These are phyloP conservation scores for Anoura caudifer DNA, from an alignment of 2,113 vertebrate genomes.

Conservation along the genomic window DNA sequence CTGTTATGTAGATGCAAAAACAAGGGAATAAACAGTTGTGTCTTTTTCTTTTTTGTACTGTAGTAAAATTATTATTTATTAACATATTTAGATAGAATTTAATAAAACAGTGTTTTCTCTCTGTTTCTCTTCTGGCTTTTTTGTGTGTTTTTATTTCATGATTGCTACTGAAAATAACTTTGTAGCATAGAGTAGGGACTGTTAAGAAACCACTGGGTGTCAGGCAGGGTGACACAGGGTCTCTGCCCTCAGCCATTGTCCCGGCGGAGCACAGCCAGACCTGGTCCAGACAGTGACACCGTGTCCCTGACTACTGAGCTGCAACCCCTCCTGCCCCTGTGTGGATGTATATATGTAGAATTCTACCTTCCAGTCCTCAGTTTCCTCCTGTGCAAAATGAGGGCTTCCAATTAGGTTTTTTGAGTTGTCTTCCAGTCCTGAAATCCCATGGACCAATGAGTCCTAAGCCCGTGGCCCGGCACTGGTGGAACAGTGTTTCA, in stretches of 20 bases:
- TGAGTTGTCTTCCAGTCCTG: background rate
- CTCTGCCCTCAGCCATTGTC: rapidly evolving
- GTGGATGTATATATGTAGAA: background rate
- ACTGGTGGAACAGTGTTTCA: background rate
- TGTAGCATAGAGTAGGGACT: background rate
- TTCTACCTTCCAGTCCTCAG: background rate
- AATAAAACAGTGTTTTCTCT: background rate
- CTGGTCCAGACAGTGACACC: rapidly evolving
- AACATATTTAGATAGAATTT: background rate
- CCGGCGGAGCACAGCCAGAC: rapidly evolving
- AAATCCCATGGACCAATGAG: background rate
- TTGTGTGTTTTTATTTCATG: background rate
- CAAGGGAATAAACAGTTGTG: background rate
- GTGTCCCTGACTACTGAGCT: background rate
- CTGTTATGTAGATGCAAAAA: background rate
- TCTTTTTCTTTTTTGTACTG: background rate
- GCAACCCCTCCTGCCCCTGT: rapidly evolving
- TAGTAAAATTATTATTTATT: background rate
- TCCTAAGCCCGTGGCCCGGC: rapidly evolving
- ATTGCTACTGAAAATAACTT: background rate
- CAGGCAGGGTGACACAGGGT: rapidly evolving
- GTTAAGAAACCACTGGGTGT: background rate
- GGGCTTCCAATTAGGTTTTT: background rate
- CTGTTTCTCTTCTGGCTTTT: background rate
- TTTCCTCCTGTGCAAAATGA: background rate